These are phyloP conservation scores for Chouioia cunea DNA, from an alignment of 2,888 invertebrate species.

Conservation along the genomic window DNA sequence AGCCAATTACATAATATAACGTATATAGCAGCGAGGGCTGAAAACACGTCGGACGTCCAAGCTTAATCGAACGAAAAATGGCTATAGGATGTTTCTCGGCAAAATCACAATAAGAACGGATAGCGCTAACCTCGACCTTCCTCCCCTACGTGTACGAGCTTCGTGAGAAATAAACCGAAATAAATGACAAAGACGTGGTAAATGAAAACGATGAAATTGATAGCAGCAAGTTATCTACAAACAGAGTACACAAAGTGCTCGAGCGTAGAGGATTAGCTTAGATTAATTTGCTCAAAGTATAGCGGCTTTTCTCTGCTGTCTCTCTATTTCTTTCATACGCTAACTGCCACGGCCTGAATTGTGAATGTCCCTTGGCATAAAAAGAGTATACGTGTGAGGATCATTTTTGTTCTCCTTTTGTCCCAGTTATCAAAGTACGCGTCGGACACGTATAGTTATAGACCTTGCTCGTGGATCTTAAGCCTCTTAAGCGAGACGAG, in stretches of 20 bases:
- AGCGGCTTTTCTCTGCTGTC: constrained; percentile 60
- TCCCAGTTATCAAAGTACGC: too few species aligned
- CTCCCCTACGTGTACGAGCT: not conserved
- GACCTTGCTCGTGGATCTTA: constrained; percentile 9
- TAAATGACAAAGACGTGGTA: constrained; percentile 35
- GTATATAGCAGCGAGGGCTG: not conserved
- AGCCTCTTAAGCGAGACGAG: constrained; percentile 14
- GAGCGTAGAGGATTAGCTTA: constrained; percentile 59
- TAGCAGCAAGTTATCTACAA: not conserved
- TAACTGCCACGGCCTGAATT: constrained; percentile 56
- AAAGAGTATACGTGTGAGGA: too few species aligned
- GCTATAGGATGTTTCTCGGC: not conserved
- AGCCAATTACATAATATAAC: constrained; percentile 30
- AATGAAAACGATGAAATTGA: constrained; percentile 31
- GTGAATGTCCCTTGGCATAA: constrained; percentile 31
- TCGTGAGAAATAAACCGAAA: constrained; percentile 42
- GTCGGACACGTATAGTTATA: constrained; percentile 31
- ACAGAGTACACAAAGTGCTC: constrained; percentile 39
- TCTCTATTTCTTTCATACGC: constrained; percentile 39
- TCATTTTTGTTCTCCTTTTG: too few species aligned
- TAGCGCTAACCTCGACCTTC: constrained; percentile 8
- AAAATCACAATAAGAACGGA: constrained; percentile 37
- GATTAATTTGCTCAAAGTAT: constrained; percentile 58
- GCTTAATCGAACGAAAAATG: too few species aligned
- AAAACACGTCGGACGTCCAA: constrained; percentile 5